Percentiles rank a stretch among this genome's conserved stretches.
Evolutionary conservation across 2,113 vertebrate species (phyloP).

Genomic region (Myiopsitta monachus): DNA sequence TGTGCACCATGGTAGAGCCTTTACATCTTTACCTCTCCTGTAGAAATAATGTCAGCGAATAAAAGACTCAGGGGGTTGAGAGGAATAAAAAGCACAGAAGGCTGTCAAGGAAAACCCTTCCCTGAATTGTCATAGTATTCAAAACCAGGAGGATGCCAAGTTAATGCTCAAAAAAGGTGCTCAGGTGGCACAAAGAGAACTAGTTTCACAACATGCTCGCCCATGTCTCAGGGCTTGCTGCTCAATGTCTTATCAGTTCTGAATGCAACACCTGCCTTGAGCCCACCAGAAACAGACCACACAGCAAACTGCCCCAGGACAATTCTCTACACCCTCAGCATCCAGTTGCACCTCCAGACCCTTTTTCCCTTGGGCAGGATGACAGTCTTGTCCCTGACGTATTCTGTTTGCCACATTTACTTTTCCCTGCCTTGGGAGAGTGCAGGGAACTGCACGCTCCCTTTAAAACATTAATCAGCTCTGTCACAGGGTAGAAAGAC

Average conservation of each 20-base stretch:
- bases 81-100: neutral
- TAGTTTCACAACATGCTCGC: neutral
- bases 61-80: fast-evolving
- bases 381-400: neutral
- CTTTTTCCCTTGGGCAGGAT: neutral
- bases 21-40: neutral
- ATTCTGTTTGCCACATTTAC: neutral
- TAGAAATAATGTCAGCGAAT: neutral
- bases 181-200: neutral
- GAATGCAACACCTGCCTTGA: neutral
- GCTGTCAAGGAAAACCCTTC: neutral
- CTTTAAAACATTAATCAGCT: neutral
- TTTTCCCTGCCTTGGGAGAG: neutral
- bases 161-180: neutral
- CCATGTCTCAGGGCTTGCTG: neutral
- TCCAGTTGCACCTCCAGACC: neutral
- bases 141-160: neutral
- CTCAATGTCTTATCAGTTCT: neutral
- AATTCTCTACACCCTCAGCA: neutral
- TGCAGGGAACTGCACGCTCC: fast-evolving
- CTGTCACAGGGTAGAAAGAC: neutral
- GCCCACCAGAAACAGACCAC: neutral
- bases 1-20: neutral
- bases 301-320: neutral
- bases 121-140: neutral